Evolutionary conservation across 2,888 invertebrate genomes (phyloP).

Genomic region (Macaria notata): DNA sequence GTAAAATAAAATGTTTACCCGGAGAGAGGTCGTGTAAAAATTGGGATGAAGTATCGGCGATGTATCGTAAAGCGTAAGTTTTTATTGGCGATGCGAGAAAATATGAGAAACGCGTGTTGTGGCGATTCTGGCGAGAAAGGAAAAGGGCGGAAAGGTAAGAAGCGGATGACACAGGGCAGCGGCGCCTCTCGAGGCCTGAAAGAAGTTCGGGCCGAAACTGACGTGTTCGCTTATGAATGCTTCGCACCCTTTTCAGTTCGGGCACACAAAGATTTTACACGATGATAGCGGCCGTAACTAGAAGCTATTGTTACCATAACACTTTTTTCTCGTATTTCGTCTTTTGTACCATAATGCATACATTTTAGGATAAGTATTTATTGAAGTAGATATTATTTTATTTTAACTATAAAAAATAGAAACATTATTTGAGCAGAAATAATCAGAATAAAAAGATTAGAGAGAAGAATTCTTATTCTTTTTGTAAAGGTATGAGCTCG

Average conservation of each 20-base stretch:
- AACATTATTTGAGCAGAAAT: too few relatives aligned
- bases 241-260: constrained; percentile 57
- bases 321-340: constrained; percentile 19
- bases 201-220: constrained; percentile 69
- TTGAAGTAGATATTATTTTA: too few relatives aligned
- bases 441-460: too few relatives aligned
- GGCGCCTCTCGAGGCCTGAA: constrained; percentile 63
- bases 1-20: constrained; percentile 37
- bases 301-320: constrained; percentile 44
- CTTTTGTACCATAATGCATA: constrained; percentile 32
- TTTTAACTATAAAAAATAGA: too few relatives aligned
- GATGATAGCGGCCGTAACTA: constrained; percentile 49
- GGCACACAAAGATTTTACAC: constrained; percentile 50
- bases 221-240: constrained; percentile 68
- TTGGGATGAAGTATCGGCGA: constrained; percentile 40
- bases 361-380: too few relatives aligned
- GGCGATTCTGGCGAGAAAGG: constrained; percentile 45
- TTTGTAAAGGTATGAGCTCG: too few relatives aligned
- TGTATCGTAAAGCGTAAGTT: constrained; percentile 44
- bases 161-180: constrained; percentile 61
- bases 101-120: constrained; percentile 48
- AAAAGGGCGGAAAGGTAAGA: constrained; percentile 53
- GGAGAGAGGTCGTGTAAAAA: constrained; percentile 30
- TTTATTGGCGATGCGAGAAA: constrained; percentile 42
- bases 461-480: too few relatives aligned